Conservation (phyloP, 2,113 vertebrate genomes). For the Megalops atlanticus region DNA sequence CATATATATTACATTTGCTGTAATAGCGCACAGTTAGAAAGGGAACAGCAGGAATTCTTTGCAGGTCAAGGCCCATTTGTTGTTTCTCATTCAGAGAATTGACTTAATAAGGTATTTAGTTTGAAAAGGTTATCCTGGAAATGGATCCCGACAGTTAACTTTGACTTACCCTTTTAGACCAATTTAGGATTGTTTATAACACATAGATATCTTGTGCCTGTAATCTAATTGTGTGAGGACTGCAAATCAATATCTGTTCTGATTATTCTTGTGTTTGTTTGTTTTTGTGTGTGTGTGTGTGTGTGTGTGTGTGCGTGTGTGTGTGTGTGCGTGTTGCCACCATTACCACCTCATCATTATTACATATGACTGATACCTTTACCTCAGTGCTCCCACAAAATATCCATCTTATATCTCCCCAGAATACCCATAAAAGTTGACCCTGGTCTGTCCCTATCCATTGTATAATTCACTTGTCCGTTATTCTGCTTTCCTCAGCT, state of each 20-base stretch:
- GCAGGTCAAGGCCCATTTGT: slow-evolving; percentile 58
- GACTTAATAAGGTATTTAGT: slow-evolving; percentile 62
- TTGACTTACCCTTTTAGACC: slow-evolving; percentile 61
- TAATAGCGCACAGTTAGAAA: not conserved
- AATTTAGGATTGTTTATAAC: slow-evolving; percentile 56
- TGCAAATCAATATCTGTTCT: slow-evolving; percentile 50
- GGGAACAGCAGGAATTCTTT: no score
- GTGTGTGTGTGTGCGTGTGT: slow-evolving; percentile 5
- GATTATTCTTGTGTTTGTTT: slow-evolving; percentile 35
- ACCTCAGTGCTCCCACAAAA: no score
- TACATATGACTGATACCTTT: no score
- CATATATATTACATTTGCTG: no score
- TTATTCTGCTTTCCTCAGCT: not conserved
- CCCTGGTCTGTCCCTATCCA: not conserved
- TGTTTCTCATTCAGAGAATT: slow-evolving; percentile 59
- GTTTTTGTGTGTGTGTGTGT: not conserved
- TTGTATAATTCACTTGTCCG: not conserved
- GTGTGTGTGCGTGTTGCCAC: slow-evolving; percentile 13
- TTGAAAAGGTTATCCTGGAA: slow-evolving; percentile 62
- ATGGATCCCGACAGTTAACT: slow-evolving; percentile 61
- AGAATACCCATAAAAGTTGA: not conserved
- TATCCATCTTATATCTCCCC: no score
- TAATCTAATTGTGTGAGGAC: slow-evolving; percentile 47
- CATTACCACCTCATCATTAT: no score
- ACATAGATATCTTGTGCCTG: no score